These are phyloP conservation scores for Patella caerulea DNA, from an alignment of 2,888 invertebrate genomes.

Conservation along the genomic window DNA sequence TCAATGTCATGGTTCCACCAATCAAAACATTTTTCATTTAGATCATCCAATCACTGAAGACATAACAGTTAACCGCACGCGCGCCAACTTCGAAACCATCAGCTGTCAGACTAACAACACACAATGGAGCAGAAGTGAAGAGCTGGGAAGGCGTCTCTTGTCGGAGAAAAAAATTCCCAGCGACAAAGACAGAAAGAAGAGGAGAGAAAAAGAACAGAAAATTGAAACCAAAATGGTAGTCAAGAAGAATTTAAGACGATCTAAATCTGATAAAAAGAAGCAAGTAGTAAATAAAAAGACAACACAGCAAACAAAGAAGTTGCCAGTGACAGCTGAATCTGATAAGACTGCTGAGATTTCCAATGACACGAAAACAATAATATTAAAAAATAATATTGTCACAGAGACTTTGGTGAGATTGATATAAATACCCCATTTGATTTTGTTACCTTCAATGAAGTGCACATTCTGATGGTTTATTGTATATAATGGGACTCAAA, in stretches of 20 bases:
- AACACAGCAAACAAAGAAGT: not conserved
- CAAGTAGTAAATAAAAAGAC: not conserved
- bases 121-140: slow-evolving; percentile 6
- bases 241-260: slow-evolving; percentile 7
- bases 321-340: slow-evolving; percentile 3
- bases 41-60: not conserved
- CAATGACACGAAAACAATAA: too few relatives aligned
- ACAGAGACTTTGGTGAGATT: too few relatives aligned
- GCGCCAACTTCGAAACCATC: slow-evolving; percentile 1
- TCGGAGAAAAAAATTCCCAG: slow-evolving; percentile 7
- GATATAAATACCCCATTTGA: too few relatives aligned
- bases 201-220: not conserved
- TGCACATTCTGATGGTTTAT: too few relatives aligned
- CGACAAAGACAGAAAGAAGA: slow-evolving; percentile 1
- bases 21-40: not conserved
- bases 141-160: slow-evolving; percentile 7
- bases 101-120: slow-evolving; percentile 2
- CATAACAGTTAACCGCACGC: not conserved
- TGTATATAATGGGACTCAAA: too few relatives aligned
- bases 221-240: not conserved
- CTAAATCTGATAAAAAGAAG: not conserved
- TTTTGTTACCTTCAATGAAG: too few relatives aligned
- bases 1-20: slow-evolving; percentile 8
- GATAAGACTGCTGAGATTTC: too few relatives aligned
- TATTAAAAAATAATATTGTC: too few relatives aligned